Base-by-base conservation (phyloP, 1,140 invertebrate genomes). In the Drosophila melanogaster region DNA sequence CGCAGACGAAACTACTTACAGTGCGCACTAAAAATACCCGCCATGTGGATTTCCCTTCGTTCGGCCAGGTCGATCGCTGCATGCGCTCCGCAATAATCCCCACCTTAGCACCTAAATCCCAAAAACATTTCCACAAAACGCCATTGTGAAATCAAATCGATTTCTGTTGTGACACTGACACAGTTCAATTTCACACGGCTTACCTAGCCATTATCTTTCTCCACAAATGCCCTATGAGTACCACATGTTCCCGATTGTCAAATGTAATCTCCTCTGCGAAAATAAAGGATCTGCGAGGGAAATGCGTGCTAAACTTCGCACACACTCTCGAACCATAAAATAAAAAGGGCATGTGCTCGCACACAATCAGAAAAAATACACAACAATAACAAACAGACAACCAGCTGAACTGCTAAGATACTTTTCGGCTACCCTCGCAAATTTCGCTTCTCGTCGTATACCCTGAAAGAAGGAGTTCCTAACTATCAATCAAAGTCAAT, bases 331-430 rank as follows among this genome's bases (percentile, higher is more conserved):
- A 70, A 70, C 40, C 65, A 70, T 70, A 70, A 70, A 70, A 70
- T 70, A 26, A 56, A 60, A 73, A 81, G 83, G 59, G 81, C 81
- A 85, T 86, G 81, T 86, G 66, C 61, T 81, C 44, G 24, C 77
- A 49, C 49, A 37, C 66, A 54, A 61, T 40, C 46, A 35, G 46
- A 64, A 41, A 61, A 62, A 69, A 77, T 50, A 38, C 37, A 38
- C 72, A 86, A 51, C 24, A 67, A 67, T 51, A 61, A 49, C 77
- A 59, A 67, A 53, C 57, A 73, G 60, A 37, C 56, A 59, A 67
- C 65, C 61, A 64, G 80, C 58, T 67, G 62, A 86, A 70, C 26
- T 24, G 64, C 49, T 22, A 65, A 75, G 72, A 75, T 75, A 66
- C 81, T 78, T 85, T 85, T 86, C 65, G 81, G 60, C 56, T 86